phyloP scores from a whole-genome alignment of 2,888 invertebrate genomes.

The Salticus scenicus region DNA sequence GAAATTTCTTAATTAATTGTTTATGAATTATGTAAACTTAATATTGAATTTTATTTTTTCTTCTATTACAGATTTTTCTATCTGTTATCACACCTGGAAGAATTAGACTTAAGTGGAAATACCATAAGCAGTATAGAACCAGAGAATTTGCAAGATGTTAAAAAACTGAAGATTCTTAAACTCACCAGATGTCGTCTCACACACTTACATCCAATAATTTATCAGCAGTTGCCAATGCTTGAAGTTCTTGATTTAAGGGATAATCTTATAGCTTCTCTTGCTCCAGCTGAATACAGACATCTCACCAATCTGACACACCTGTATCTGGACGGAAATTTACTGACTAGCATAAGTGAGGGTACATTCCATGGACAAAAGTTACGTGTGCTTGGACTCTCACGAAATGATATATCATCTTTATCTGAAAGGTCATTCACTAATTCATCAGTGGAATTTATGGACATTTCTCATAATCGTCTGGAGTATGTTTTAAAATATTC shows the following conservation, averaged over 20 bases:
- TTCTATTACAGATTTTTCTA: constrained; percentile 72
- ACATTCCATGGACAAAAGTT: constrained; percentile 77
- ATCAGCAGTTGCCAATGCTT: constrained; percentile 83
- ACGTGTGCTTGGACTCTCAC: constrained; percentile 80
- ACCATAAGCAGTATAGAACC: constrained; percentile 84
- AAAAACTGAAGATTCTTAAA: constrained; percentile 83
- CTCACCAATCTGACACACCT: constrained; percentile 74
- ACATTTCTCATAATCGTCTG: constrained; percentile 83
- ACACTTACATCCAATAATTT: constrained; percentile 83
- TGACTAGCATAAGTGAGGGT: constrained; percentile 80
- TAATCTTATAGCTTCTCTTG: constrained; percentile 79
- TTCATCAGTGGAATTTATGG: constrained; percentile 82
- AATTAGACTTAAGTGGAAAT: constrained; percentile 85
- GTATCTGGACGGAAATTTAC: constrained; percentile 84
- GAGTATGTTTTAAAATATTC: constrained; percentile 71
- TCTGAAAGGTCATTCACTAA: constrained; percentile 85
- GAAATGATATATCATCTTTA: constrained; percentile 85
- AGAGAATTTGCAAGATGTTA: constrained; percentile 87
- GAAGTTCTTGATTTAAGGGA: constrained; percentile 85
- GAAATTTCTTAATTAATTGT: no score
- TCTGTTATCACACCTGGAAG: constrained; percentile 77
- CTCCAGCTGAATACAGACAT: constrained; percentile 70
- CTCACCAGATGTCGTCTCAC: constrained; percentile 84
- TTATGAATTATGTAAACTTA: no score
- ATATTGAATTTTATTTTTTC: background rate